Conservation (phyloP, 1,140 invertebrate species). For the Anthonomus grandis region DNA sequence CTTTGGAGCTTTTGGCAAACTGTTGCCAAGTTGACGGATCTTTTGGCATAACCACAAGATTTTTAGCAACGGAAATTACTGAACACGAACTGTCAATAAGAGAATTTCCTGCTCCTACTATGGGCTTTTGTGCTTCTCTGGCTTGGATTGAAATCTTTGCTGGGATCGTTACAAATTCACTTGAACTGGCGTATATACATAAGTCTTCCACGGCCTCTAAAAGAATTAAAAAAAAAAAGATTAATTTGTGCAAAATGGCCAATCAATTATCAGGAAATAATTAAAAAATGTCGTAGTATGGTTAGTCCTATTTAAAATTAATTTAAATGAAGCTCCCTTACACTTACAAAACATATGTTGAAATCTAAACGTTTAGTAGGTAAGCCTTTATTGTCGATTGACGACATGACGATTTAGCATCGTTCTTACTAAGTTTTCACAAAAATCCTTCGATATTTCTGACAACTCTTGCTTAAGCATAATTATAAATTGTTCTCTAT, state of each 20-base stretch:
- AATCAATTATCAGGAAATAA: not conserved
- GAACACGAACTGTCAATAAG: slow-evolving; percentile 82
- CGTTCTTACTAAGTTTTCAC: too few relatives aligned
- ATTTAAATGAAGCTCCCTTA: too few relatives aligned
- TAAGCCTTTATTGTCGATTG: too few relatives aligned
- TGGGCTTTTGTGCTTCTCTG: slow-evolving; percentile 78
- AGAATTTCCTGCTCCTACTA: slow-evolving; percentile 76
- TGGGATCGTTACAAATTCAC: slow-evolving; percentile 89
- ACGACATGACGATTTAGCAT: too few relatives aligned
- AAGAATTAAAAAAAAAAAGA: slow-evolving; percentile 13
- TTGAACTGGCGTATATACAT: slow-evolving; percentile 88
- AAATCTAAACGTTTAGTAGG: too few relatives aligned
- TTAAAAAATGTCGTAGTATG: too few relatives aligned
- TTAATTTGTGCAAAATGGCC: too few relatives aligned
- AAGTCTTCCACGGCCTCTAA: slow-evolving; percentile 86
- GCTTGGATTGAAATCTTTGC: slow-evolving; percentile 84
- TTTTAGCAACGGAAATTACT: slow-evolving; percentile 89
- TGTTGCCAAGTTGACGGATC: slow-evolving; percentile 93
- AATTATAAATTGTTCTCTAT: too few relatives aligned
- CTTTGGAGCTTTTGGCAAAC: slow-evolving; percentile 89
- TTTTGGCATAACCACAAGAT: slow-evolving; percentile 80
- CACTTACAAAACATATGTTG: too few relatives aligned
- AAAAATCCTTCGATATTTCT: too few relatives aligned
- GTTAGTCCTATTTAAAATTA: too few relatives aligned
- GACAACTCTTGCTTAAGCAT: too few relatives aligned